These are phyloP conservation scores for Porites divaricata DNA, from an alignment of 92 coral and sea anemone species.

Conservation along the genomic window DNA sequence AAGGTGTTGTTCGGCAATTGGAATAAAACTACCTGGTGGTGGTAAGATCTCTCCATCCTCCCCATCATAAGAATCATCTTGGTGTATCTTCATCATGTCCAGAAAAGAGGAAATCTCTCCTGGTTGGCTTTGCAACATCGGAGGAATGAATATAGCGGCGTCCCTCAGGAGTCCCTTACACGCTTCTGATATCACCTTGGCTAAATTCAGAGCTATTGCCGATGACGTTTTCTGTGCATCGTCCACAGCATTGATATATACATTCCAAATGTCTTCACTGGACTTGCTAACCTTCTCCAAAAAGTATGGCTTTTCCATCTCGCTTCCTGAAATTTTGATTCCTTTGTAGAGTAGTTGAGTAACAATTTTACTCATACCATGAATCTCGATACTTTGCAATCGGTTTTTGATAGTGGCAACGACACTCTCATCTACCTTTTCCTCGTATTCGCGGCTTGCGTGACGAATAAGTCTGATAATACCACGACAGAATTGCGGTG, in stretches of 20 bases:
- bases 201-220: too few species aligned
- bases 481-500: constrained; percentile 48
- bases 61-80: too few species aligned
- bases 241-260: constrained; percentile 19
- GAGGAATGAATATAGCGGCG: too few species aligned
- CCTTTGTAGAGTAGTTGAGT: constrained; percentile 46
- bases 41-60: too few species aligned
- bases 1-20: too few species aligned
- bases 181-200: too few species aligned
- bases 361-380: background rate
- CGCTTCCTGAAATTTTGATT: constrained; percentile 33
- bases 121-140: too few species aligned
- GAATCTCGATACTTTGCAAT: constrained; percentile 34
- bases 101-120: too few species aligned
- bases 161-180: too few species aligned
- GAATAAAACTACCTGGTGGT: constrained; percentile 30
- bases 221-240: background rate
- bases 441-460: constrained; percentile 14
- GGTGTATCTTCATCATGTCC: too few species aligned
- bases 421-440: constrained; percentile 7
- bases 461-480: constrained; percentile 64
- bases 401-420: constrained; percentile 2
- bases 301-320: constrained; percentile 9
- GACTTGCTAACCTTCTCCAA: background rate
- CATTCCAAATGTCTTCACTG: constrained; percentile 43